phyloP scores from a whole-genome alignment of 1,140 invertebrate genomes.

The Drosophila littoralis region DNA sequence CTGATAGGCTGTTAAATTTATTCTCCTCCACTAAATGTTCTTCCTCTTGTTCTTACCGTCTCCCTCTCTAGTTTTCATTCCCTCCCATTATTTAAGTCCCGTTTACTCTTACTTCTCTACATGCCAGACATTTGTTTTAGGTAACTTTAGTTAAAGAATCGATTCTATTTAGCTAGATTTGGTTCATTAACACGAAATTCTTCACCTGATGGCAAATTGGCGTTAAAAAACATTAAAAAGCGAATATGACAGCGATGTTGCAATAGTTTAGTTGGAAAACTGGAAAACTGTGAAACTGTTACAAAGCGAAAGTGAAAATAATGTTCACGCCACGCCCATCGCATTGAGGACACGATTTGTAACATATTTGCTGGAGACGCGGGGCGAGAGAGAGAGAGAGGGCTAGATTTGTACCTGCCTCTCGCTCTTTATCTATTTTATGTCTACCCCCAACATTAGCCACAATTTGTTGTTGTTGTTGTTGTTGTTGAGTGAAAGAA shows the following conservation, averaged over 20 bases:
- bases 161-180: no score
- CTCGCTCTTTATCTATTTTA: not conserved
- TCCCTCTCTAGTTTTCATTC: no score
- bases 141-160: no score
- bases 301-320: conserved; percentile 47
- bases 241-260: conserved; percentile 39
- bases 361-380: conserved; percentile 26
- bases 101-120: no score
- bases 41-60: no score
- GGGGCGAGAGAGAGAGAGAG: not conserved
- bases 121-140: no score
- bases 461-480: conserved; percentile 42
- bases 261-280: conserved; percentile 66
- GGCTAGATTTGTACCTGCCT: conserved; percentile 1
- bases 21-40: no score
- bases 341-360: conserved; percentile 21
- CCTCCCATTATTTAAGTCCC: no score
- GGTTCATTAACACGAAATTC: not conserved
- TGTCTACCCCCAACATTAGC: conserved; percentile 21
- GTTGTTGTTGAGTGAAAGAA: conserved; percentile 32
- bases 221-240: conserved; percentile 36
- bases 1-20: no score
- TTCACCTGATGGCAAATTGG: conserved; percentile 6
- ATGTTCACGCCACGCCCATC: conserved; percentile 31
- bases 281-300: conserved; percentile 37